phyloP scores from a whole-genome alignment of 2,797 vertebrate species.

The Rhinogobio ventralis region DNA sequence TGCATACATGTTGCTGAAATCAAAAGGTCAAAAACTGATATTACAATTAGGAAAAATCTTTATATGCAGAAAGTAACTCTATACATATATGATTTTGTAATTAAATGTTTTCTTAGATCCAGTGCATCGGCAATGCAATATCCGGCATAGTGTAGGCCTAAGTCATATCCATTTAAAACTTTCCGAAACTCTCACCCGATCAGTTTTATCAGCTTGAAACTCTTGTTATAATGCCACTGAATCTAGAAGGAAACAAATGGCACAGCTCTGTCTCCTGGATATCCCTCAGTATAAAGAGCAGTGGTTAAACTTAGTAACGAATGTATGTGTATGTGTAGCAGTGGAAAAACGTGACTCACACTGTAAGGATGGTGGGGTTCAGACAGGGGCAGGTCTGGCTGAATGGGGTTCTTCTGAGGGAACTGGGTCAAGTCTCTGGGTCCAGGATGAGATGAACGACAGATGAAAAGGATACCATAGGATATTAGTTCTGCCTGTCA shows the following conservation, averaged over 20 bases:
- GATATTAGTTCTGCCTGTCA: background rate
- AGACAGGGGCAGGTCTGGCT: slow-evolving; percentile 44
- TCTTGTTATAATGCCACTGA: background rate
- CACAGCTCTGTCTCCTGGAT: slow-evolving; percentile 48
- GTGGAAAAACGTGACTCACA: slow-evolving; percentile 60
- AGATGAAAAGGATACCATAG: background rate
- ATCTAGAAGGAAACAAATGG: slow-evolving; percentile 51
- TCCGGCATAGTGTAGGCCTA: background rate
- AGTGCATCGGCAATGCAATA: background rate
- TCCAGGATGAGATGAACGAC: slow-evolving; percentile 28
- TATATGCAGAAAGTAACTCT: background rate
- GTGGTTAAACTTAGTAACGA: slow-evolving; percentile 58
- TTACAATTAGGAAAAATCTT: background rate
- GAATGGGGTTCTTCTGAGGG: slow-evolving; percentile 34
- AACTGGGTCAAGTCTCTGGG: slow-evolving; percentile 32
- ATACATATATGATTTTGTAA: background rate
- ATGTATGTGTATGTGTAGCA: slow-evolving; percentile 29
- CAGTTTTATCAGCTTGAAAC: background rate
- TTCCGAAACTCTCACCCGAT: background rate
- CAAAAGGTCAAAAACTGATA: background rate
- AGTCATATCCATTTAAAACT: background rate
- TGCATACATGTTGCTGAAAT: background rate
- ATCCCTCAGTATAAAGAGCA: slow-evolving; percentile 60
- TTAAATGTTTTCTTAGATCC: background rate
- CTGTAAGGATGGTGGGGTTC: slow-evolving; percentile 39